phyloP scores from a whole-genome alignment of 2,888 invertebrate genomes.

The Netelia melanura region DNA sequence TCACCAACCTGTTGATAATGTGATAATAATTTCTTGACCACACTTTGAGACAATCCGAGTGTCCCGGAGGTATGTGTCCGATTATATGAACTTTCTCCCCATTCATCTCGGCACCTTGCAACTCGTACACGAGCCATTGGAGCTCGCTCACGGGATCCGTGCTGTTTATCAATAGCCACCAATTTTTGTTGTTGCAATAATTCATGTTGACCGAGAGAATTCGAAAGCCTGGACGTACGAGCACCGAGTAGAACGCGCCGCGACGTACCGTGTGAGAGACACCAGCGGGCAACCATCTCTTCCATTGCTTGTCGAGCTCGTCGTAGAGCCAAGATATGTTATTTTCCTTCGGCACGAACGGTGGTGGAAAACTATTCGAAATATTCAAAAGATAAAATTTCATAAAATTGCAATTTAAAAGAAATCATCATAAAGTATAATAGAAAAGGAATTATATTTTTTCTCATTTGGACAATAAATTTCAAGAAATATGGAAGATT shows the following conservation, averaged over 20 bases:
- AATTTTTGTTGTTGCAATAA: conserved; percentile 97
- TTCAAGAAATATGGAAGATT: no score
- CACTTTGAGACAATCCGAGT: conserved; percentile 96
- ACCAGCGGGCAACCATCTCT: conserved; percentile 95
- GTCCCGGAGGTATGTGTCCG: conserved; percentile 98
- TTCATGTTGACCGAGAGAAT: conserved; percentile 98
- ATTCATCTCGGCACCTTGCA: conserved; percentile 97
- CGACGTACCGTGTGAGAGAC: conserved; percentile 94
- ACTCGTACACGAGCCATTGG: conserved; percentile 97
- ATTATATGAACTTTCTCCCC: conserved; percentile 99
- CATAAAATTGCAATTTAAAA: neutral
- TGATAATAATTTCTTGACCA: conserved; percentile 98
- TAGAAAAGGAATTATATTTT: no score
- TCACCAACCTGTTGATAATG: conserved; percentile 90
- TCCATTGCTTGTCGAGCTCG: conserved; percentile 95
- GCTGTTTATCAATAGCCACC: conserved; percentile 97
- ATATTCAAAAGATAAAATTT: conserved; percentile 73
- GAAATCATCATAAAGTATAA: no score
- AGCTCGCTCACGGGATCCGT: conserved; percentile 98
- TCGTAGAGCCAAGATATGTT: conserved; percentile 97
- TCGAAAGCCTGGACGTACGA: conserved; percentile 95
- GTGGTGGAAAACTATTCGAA: conserved; percentile 92
- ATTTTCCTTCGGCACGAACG: conserved; percentile 93
- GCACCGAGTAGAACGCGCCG: conserved; percentile 96
- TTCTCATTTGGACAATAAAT: no score